Conservation (phyloP, 2,888 invertebrate genomes). For the Spialia ferax region DNA sequence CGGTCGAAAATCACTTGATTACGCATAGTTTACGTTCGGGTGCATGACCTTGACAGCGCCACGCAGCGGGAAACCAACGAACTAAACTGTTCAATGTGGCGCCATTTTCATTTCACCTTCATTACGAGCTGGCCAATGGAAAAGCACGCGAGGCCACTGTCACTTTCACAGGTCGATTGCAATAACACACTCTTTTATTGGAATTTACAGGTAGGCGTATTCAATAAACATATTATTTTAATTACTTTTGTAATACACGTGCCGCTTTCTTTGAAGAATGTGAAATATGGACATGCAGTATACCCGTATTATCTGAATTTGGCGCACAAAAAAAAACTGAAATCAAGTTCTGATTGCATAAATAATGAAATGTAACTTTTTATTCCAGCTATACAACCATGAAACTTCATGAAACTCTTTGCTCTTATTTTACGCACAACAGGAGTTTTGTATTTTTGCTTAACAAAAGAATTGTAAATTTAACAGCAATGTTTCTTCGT, state of each 20-base stretch:
- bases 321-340: background rate
- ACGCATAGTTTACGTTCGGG: constrained; percentile 49
- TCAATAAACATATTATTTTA: constrained; percentile 13
- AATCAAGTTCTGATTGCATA: background rate
- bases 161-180: constrained; percentile 63
- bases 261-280: background rate
- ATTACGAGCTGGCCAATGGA: constrained; percentile 58
- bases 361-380: background rate
- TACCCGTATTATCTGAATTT: background rate
- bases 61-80: constrained; percentile 47
- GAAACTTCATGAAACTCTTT: background rate
- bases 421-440: constrained; percentile 2
- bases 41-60: constrained; percentile 64
- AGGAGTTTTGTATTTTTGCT: background rate
- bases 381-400: background rate
- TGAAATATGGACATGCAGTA: background rate
- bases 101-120: constrained; percentile 68
- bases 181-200: constrained; percentile 29
- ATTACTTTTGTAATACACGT: constrained; percentile 5
- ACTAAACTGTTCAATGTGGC: constrained; percentile 53
- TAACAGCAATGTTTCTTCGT: background rate
- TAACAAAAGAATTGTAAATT: background rate
- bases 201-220: constrained; percentile 2
- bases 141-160: constrained; percentile 66
- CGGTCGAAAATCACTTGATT: constrained; percentile 49